A percentile compares a stretch with the other conserved stretches of the same genome.
These are phyloP conservation scores for Sebastiscus tertius DNA, from an alignment of 2,797 vertebrate species.

Conservation along the genomic window DNA sequence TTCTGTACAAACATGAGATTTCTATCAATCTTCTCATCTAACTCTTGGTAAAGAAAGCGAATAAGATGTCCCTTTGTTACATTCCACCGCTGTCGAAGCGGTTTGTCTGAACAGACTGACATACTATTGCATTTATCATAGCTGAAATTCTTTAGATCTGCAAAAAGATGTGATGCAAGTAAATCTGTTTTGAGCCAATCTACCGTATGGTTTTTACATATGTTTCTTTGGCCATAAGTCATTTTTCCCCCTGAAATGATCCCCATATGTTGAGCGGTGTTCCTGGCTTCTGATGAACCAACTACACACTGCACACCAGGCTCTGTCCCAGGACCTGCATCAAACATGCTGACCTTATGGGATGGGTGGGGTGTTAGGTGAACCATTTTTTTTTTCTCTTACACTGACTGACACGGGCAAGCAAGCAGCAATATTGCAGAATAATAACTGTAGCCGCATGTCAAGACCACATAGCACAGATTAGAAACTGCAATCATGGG, in stretches of 20 bases:
- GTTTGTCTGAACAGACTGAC: background rate
- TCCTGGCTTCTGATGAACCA: constrained; percentile 71
- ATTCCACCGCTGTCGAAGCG: background rate
- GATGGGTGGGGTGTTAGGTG: constrained; percentile 34
- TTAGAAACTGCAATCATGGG: constrained; percentile 47
- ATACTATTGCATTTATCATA: constrained; percentile 7
- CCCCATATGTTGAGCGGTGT: constrained; percentile 74
- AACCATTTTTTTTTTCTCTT: background rate
- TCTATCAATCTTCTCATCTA: background rate
- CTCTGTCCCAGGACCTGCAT: constrained; percentile 40
- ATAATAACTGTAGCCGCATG: constrained; percentile 53
- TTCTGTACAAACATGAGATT: background rate
- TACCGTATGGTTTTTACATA: constrained; percentile 58
- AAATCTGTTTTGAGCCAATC: constrained; percentile 69
- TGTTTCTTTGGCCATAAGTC: constrained; percentile 69
- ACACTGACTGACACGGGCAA: constrained; percentile 24
- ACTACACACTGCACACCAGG: constrained; percentile 36
- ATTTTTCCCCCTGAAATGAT: constrained; percentile 60
- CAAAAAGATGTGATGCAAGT: constrained; percentile 41
- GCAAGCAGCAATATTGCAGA: constrained; percentile 32
- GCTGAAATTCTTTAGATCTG: constrained; percentile 30
- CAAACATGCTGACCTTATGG: constrained; percentile 38
- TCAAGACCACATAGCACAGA: constrained; percentile 57
- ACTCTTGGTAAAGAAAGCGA: background rate
- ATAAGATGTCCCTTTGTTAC: background rate